A percentile compares a stretch with the other conserved stretches of the same genome.
These are phyloP conservation scores for Onchidella celtica DNA, from an alignment of 2,888 invertebrate species.

Conservation along the genomic window DNA sequence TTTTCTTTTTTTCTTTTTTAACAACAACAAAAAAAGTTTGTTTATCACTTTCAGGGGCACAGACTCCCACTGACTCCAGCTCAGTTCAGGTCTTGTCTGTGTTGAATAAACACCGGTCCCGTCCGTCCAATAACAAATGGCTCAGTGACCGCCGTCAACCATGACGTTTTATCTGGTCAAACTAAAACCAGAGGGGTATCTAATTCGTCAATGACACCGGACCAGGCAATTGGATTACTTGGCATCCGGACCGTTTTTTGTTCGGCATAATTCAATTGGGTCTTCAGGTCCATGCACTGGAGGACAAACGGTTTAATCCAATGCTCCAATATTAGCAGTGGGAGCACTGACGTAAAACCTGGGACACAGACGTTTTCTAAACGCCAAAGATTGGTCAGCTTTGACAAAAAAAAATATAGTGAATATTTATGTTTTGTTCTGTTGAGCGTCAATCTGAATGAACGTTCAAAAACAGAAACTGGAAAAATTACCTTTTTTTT, in stretches of 20 bases:
- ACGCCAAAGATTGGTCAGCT: no score
- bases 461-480: no score
- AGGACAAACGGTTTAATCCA: neutral
- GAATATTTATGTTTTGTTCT: no score
- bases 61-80: no score
- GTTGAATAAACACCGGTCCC: neutral
- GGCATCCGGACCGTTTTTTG: neutral
- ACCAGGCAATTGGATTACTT: neutral
- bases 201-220: neutral
- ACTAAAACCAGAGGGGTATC: neutral
- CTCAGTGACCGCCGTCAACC: neutral
- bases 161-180: neutral
- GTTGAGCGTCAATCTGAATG: no score
- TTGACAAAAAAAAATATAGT: no score
- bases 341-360: neutral
- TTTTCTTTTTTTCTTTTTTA: no score
- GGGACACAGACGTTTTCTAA: no score
- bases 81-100: no score
- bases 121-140: neutral
- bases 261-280: neutral
- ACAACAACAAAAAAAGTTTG: no score
- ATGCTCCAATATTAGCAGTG: neutral
- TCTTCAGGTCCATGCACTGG: neutral
- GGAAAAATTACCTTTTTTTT: no score
- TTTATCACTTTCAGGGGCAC: no score